Evolutionary conservation across 2,113 vertebrate species (phyloP), one percentile per base, ranked within the genome.

Genomic region (Mixornis gularis): DNA sequence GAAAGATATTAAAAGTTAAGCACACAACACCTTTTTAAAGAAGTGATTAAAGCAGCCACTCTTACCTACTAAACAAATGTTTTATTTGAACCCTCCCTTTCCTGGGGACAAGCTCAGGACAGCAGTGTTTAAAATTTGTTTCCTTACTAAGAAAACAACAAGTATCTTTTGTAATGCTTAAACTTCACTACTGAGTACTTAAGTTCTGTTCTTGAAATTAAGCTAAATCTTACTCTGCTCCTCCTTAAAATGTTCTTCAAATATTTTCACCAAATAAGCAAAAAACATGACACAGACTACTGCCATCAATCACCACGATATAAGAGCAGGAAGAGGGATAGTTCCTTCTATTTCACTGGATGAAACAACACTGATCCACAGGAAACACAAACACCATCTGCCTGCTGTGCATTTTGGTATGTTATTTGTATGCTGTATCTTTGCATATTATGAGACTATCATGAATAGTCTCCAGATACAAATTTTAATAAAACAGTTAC

Each of bases 401-500:
- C 87, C 83, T 81, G 53, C 69, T 92, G 59, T 72, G 74, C 25
- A 34, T 71, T 96, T 79, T 76, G 72, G 58, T 64, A 70, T 8
- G 1, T 36, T 43, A 69, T 62, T 60, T 90, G 74, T 95, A 96
- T 96, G 95, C 94, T 96, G 83, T 93, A 95, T 66, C 70, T 74
- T 24, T 72, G 74, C 68, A 72, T 34, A 53, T 79, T 36, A 81
- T 0, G 7, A 48, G 79, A 79, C 76, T 59, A 68, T 88, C 20
- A 68, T 16, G 34, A 59, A 56, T 41, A 90, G 59, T 81, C 83
- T 91, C 80, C 65, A 93, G 87, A 56, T 49, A 89, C 38, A 89
- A 58, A 81, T 60, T 72, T 87, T 62, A 95, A 71, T 69, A 83
- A 40, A 93, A 90, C 94, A 94, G 90, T 98, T 98, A 98, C 97